These are phyloP conservation scores for Acronicta aceris DNA, from an alignment of 2,888 invertebrate species.

Conservation along the genomic window DNA sequence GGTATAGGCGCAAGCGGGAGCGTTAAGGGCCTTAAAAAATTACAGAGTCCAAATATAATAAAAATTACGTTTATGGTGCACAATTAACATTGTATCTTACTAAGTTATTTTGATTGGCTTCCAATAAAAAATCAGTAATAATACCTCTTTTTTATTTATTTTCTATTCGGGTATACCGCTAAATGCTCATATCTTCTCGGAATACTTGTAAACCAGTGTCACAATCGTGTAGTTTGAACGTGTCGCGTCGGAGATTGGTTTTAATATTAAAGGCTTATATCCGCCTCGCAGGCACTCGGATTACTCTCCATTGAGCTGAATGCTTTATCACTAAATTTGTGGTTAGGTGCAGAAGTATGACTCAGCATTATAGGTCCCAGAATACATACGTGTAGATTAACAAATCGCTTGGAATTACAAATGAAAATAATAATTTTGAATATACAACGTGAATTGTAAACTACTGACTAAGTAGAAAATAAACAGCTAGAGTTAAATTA, in stretches of 20 bases:
- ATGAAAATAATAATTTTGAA: no score
- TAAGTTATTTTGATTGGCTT: no score
- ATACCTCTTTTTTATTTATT: not conserved
- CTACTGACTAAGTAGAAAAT: no score
- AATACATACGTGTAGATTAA: no score
- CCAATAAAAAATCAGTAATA: no score
- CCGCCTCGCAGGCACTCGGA: conserved; percentile 47
- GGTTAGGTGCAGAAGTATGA: conserved; percentile 6
- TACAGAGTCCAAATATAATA: no score
- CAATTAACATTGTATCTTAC: no score
- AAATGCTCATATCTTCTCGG: conserved; percentile 3
- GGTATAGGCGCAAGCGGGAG: not conserved
- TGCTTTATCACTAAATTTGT: conserved; percentile 10
- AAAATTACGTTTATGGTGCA: no score
- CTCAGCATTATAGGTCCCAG: no score
- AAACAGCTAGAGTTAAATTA: no score
- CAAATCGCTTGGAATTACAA: no score
- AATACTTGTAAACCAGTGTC: conserved; percentile 34
- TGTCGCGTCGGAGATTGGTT: conserved; percentile 58
- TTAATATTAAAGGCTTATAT: conserved; percentile 73
- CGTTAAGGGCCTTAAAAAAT: not conserved
- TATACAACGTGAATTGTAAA: no score
- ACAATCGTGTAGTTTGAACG: conserved; percentile 56
- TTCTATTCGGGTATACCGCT: not conserved
- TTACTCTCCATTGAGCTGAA: conserved; percentile 40